Conservation (phyloP, 2,797 vertebrate genomes). For the Nannoperca obscura region DNA sequence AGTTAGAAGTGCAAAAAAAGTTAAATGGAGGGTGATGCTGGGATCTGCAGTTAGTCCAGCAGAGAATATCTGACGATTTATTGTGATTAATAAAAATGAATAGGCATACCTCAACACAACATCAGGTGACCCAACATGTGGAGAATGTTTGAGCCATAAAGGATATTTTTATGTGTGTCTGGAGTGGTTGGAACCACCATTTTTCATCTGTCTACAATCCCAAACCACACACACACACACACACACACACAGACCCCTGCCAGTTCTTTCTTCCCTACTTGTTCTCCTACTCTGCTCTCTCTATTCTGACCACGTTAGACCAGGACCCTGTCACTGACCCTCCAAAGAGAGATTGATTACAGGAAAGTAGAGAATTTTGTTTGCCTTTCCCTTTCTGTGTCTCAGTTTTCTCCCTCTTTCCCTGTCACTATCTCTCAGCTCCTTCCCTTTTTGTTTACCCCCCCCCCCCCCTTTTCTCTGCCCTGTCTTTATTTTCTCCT, state of each 20-base stretch:
- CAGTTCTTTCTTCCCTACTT: constrained; percentile 26
- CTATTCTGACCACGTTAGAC: constrained; percentile 74
- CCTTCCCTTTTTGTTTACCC: constrained; percentile 33
- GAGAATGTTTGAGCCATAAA: constrained; percentile 17
- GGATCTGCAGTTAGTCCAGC: not conserved
- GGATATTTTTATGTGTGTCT: constrained; percentile 41
- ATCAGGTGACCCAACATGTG: constrained; percentile 17
- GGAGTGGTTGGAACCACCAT: constrained; percentile 25
- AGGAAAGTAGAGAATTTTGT: constrained; percentile 74
- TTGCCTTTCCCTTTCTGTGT: constrained; percentile 48
- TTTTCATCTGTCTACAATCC: constrained; percentile 51
- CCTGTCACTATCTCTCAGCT: constrained; percentile 27
- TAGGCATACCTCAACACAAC: not conserved
- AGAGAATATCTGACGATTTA: constrained; percentile 9
- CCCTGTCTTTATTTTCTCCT: constrained; percentile 57
- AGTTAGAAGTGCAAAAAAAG: not conserved
- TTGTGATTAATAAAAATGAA: constrained; percentile 26
- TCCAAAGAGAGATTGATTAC: constrained; percentile 83
- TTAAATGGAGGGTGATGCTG: not conserved
- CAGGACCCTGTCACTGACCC: constrained; percentile 75
- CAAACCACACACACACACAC: constrained; percentile 22
- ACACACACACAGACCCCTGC: constrained; percentile 17
- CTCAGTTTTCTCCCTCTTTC: constrained; percentile 32
- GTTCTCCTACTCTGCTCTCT: constrained; percentile 61
- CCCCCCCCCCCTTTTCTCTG: constrained; percentile 1